phyloP scores from a whole-genome alignment of 30 jellyfish, hydroid and myxozoan genomes.

The Aurelia coerulea region DNA sequence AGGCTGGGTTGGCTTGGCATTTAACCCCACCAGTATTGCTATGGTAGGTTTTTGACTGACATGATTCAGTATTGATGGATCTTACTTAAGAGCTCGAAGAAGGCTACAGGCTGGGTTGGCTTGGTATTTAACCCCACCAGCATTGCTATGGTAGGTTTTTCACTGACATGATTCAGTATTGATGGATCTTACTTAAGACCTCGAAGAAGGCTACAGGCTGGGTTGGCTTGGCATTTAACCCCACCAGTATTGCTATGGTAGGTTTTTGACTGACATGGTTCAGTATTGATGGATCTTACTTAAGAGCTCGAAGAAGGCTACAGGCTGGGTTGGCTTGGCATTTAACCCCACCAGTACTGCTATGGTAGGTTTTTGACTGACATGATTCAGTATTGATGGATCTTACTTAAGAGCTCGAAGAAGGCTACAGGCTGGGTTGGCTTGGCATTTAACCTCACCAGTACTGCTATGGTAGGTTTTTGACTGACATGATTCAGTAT shows the following conservation, averaged over 20 bases:
- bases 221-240: constrained; percentile 31
- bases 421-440: constrained; percentile 20
- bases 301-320: neutral
- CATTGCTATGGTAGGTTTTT: neutral
- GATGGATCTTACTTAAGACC: no score
- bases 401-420: no score
- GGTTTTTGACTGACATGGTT: neutral
- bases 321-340: constrained; percentile 37
- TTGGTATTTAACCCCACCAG: constrained; percentile 14
- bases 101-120: constrained; percentile 18
- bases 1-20: constrained; percentile 37
- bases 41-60: neutral
- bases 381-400: no score
- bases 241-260: neutral
- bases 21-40: neutral
- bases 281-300: no score
- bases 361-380: neutral
- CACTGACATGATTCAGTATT: no score
- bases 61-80: no score
- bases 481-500: no score
- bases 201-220: constrained; percentile 2
- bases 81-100: neutral
- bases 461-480: neutral
- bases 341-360: neutral
- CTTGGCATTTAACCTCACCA: constrained; percentile 12